Base-by-base conservation (phyloP, 2,888 invertebrate genomes). In the Dynastes hyllus region DNA sequence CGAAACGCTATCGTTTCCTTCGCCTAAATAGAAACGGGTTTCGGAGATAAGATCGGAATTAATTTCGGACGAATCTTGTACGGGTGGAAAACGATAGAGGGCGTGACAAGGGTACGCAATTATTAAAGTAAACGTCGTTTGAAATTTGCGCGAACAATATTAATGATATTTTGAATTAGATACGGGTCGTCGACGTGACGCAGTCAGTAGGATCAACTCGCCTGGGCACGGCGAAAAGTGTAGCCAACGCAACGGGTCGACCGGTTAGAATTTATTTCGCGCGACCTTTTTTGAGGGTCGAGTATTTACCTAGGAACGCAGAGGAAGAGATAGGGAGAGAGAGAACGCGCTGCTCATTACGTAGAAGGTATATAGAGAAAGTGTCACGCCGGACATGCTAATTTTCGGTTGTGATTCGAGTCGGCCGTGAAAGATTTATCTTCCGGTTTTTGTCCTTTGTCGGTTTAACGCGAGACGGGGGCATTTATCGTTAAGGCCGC, bases 331-430 rank as follows among this genome's bases (percentile, higher is more conserved):
- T 8, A 22, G 61, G 27, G 16, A 51, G 27, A 27, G 50, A 51
- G 51, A 32, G 51, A 9, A 11, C 16, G n/a, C 63, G 22, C 45
- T 45, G 8, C 73, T 75, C 73, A 75, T 75, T 75, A 75, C 45
- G 73, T 75, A 22, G n/a, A 55, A 16, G 16, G n/a, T 55, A 16
- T 53, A 53, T 55, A 55, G 55, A 55, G 55, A 8, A 55, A 61
- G 55, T 63, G 55, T 55, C 73, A 22, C 29, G 29, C 51, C 58
- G 73, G 73, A 75, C 61, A 75, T 75, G 73, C 73, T 75, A 75
- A 75, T 75, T 75, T 75, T 75, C 73, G 73, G 73, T 75, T 75
- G 55, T 75, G 73, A 75, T 75, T 75, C 73, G 73, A 75, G 73
- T 75, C 73, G 73, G 40, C 73, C 50, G 73, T 75, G 73, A 75